A percentile compares a stretch with the other conserved stretches of the same genome.
Evolutionary conservation across 2,888 invertebrate genomes (phyloP).

Genomic region (Callyntrura sp.): DNA sequence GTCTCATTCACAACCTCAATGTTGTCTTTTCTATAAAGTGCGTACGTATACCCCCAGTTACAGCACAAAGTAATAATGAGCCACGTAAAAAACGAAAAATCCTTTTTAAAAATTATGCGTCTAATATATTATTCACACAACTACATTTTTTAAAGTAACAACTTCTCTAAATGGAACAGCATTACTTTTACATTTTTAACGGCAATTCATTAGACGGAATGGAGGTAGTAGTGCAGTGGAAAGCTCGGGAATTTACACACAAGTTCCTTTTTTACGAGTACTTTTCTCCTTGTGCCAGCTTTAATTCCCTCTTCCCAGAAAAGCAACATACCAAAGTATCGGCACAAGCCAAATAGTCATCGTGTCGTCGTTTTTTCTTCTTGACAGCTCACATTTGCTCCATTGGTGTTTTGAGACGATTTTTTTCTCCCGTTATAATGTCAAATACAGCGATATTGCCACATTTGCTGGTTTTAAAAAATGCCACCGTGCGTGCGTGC

Average conservation of each 20-base stretch:
- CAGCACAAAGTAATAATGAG: neutral
- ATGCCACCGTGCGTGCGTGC: conserved; percentile 70
- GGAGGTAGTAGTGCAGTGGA: conserved; percentile 20
- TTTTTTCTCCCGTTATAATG: conserved; percentile 50
- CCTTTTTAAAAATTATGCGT: no score
- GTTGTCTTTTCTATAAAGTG: neutral
- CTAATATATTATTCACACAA: conserved; percentile 24
- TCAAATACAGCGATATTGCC: conserved; percentile 62
- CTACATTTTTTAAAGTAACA: conserved; percentile 21
- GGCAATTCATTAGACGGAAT: conserved; percentile 37
- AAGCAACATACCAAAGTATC: conserved; percentile 25
- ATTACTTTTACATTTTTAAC: conserved; percentile 29
- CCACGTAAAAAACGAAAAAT: neutral
- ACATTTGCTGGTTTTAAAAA: conserved; percentile 44
- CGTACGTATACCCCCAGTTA: neutral
- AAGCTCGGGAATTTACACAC: conserved; percentile 19
- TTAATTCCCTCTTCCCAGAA: neutral
- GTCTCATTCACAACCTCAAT: no score
- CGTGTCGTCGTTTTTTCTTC: conserved; percentile 54
- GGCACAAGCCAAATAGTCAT: conserved; percentile 68
- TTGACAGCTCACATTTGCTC: conserved; percentile 75
- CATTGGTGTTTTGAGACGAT: conserved; percentile 58
- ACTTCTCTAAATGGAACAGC: conserved; percentile 39
- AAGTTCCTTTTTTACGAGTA: neutral
- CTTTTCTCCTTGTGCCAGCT: conserved; percentile 2